A percentile compares a stretch with the other conserved stretches of the same genome.
Evolutionary conservation across 2,797 vertebrate genomes (phyloP).

Genomic region (Atherinosoma microstoma): DNA sequence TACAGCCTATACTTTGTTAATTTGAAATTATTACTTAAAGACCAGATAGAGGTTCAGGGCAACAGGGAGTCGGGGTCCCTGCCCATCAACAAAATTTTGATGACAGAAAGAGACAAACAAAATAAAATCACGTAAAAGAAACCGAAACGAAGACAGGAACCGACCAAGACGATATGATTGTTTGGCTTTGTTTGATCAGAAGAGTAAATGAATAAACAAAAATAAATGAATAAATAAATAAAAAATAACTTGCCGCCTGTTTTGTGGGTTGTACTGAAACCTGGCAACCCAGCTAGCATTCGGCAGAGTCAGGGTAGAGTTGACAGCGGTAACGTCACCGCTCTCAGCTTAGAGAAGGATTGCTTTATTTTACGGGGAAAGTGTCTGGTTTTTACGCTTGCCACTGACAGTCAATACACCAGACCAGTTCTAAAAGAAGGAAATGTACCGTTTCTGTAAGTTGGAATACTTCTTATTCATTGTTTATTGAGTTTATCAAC

Average conservation of each 20-base stretch:
- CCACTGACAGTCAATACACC: conserved; percentile 8
- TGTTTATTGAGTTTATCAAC: conserved; percentile 68
- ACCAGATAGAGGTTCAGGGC: neutral
- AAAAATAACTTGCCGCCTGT: conserved; percentile 12
- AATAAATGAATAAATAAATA: neutral
- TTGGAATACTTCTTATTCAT: conserved; percentile 38
- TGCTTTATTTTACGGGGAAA: conserved; percentile 15
- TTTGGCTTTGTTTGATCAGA: neutral
- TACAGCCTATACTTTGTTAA: neutral
- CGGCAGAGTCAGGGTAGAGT: conserved; percentile 52
- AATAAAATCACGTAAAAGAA: neutral
- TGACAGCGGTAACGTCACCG: conserved; percentile 55
- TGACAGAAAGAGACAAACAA: neutral
- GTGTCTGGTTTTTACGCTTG: neutral
- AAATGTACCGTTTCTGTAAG: conserved; percentile 56
- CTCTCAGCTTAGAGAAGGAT: conserved; percentile 19
- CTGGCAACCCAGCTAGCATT: conserved; percentile 69
- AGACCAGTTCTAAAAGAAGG: neutral
- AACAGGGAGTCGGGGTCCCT: neutral
- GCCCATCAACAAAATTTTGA: neutral
- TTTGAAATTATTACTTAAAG: neutral
- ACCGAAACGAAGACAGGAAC: neutral
- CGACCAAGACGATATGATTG: neutral
- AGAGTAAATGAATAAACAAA: neutral
- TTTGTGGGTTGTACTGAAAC: conserved; percentile 46